These are phyloP conservation scores for Sparidentex hasta DNA, from an alignment of 2,797 vertebrate species.

Conservation along the genomic window DNA sequence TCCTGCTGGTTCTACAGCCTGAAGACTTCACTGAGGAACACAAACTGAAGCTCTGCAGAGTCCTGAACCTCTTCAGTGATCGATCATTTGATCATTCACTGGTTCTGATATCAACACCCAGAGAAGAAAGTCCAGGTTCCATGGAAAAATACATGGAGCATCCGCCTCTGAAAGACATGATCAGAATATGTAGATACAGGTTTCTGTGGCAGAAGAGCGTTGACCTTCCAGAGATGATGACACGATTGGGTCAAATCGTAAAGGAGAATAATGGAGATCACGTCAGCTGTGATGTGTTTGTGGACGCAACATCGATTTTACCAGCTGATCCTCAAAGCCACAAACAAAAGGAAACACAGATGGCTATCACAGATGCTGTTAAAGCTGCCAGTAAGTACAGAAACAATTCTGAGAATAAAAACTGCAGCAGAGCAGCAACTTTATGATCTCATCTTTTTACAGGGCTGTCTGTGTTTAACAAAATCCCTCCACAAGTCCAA, in stretches of 20 bases:
- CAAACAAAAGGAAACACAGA: conserved; percentile 7
- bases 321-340: not conserved
- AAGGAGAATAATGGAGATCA: conserved; percentile 5
- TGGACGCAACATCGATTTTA: not conserved
- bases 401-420: not conserved
- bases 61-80: not conserved
- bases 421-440: not conserved
- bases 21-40: conserved; percentile 52
- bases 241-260: not conserved
- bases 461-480: not conserved
- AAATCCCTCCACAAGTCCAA: too few species aligned
- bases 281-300: not conserved
- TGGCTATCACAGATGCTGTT: fast-evolving
- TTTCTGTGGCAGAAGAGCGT: not conserved
- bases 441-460: not conserved
- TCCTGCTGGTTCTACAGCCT: conserved; percentile 55
- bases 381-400: conserved; percentile 3
- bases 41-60: not conserved
- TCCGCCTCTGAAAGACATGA: not conserved
- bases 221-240: not conserved
- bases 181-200: conserved; percentile 16
- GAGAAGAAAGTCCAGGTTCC: not conserved
- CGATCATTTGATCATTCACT: conserved; percentile 34
- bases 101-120: conserved; percentile 8
- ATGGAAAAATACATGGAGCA: not conserved